Conservation (phyloP, 2,888 invertebrate genomes). For the Dryobota labecula region DNA sequence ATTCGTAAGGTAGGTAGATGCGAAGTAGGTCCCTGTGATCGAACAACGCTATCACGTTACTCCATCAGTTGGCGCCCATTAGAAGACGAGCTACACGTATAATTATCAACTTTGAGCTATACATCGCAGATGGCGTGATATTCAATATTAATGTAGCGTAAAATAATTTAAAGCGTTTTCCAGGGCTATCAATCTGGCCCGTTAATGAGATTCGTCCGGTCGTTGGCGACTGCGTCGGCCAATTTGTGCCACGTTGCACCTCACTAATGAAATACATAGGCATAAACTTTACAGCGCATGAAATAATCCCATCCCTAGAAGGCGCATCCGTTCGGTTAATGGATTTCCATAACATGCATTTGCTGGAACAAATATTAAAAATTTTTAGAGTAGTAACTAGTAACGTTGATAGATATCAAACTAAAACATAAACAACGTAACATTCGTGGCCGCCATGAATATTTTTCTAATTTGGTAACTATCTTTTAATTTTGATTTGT, state of each 20-base stretch:
- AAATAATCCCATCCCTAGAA: conserved; percentile 60
- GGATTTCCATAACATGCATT: conserved; percentile 45
- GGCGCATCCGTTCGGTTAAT: conserved; percentile 44
- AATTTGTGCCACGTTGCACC: conserved; percentile 86
- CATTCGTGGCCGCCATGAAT: conserved; percentile 24
- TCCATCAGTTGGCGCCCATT: conserved; percentile 21
- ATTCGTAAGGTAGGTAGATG: not conserved
- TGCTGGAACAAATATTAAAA: conserved; percentile 21
- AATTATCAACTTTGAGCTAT: conserved; percentile 71
- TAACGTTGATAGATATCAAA: conserved; percentile 37
- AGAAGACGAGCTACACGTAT: conserved; percentile 45
- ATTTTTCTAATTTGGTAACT: conserved; percentile 23
- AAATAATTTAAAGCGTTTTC: conserved; percentile 88
- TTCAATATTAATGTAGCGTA: conserved; percentile 86
- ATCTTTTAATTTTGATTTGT: conserved; percentile 29
- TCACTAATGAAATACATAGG: conserved; percentile 80
- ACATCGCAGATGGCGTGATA: conserved; percentile 74
- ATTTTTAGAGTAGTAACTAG: conserved; percentile 33
- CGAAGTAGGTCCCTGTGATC: not conserved
- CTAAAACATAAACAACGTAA: conserved; percentile 24
- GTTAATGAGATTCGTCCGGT: conserved; percentile 88
- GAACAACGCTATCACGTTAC: conserved; percentile 32
- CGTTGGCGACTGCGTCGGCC: conserved; percentile 81
- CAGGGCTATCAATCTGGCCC: conserved; percentile 86
- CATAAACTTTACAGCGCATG: conserved; percentile 60